Conservation (phyloP, 2,888 invertebrate species). For the Latrodectus hesperus region DNA sequence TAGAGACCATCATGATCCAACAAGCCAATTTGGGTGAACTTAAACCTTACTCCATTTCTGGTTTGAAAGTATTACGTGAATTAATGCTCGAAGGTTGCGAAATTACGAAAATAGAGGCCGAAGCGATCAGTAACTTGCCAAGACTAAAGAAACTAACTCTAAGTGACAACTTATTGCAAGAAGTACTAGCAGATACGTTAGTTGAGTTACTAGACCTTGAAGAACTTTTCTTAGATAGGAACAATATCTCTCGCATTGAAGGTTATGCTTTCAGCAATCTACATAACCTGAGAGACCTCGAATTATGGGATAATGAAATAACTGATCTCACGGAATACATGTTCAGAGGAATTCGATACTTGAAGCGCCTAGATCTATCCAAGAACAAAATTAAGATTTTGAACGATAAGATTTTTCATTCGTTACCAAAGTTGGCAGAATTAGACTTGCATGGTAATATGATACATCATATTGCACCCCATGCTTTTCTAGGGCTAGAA, state of each 20-base stretch:
- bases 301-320: constrained; percentile 53
- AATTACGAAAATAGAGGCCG: constrained; percentile 26
- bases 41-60: constrained; percentile 22
- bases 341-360: constrained; percentile 47
- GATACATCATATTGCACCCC: constrained; percentile 37
- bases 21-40: constrained; percentile 41
- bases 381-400: constrained; percentile 58
- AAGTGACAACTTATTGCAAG: constrained; percentile 41
- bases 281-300: constrained; percentile 58
- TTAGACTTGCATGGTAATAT: constrained; percentile 55
- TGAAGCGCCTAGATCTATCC: constrained; percentile 54
- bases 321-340: constrained; percentile 58
- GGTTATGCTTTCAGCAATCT: constrained; percentile 53
- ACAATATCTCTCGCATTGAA: constrained; percentile 59
- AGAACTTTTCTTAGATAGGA: constrained; percentile 49
- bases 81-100: constrained; percentile 52
- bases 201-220: constrained; percentile 28
- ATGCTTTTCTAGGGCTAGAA: constrained; percentile 45
- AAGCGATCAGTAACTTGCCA: constrained; percentile 44
- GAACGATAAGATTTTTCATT: constrained; percentile 54
- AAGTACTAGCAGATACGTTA: constrained; percentile 35
- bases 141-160: constrained; percentile 51
- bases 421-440: constrained; percentile 46
- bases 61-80: constrained; percentile 30
- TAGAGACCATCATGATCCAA: constrained; percentile 31